Evolutionary conservation across 2,797 vertebrate species (phyloP).

Genomic region (Megaceryle alcyon): DNA sequence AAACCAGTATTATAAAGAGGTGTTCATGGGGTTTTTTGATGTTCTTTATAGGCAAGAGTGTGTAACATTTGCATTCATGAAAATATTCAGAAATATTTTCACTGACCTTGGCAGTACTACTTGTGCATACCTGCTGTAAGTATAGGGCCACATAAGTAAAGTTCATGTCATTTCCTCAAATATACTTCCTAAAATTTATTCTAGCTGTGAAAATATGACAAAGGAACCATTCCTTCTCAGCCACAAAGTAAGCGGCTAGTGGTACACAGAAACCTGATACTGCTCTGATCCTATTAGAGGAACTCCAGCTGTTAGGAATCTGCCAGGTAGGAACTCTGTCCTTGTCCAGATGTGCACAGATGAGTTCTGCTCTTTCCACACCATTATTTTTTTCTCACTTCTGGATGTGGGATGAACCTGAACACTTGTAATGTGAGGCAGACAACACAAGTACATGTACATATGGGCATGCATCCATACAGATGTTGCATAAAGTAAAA

Average conservation of each 20-base stretch:
- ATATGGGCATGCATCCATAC: not conserved
- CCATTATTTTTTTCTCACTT: not conserved
- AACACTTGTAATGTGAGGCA: not conserved
- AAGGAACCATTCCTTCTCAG: not conserved
- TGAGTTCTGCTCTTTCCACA: not conserved
- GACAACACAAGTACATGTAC: not conserved
- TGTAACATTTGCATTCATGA: not conserved
- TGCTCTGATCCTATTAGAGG: fast-evolving
- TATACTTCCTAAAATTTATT: not conserved
- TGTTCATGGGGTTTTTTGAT: not conserved
- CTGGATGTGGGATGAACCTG: not conserved
- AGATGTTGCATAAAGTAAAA: not conserved
- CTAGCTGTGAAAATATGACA: not conserved
- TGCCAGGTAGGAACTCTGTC: not conserved
- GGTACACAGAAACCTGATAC: not conserved
- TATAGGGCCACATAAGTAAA: not conserved
- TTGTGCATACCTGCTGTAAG: fast-evolving
- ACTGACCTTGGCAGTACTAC: fast-evolving
- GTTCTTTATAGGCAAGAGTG: not conserved
- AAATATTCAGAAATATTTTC: not conserved
- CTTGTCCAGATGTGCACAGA: not conserved
- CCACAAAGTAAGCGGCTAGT: not conserved
- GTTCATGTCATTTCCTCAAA: not conserved
- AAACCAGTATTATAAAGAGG: not conserved
- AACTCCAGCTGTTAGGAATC: not conserved